Evolutionary conservation across 2,113 vertebrate species (phyloP), one percentile per base, ranked within the genome.

Genomic region (Mystacornis crossleyi): DNA sequence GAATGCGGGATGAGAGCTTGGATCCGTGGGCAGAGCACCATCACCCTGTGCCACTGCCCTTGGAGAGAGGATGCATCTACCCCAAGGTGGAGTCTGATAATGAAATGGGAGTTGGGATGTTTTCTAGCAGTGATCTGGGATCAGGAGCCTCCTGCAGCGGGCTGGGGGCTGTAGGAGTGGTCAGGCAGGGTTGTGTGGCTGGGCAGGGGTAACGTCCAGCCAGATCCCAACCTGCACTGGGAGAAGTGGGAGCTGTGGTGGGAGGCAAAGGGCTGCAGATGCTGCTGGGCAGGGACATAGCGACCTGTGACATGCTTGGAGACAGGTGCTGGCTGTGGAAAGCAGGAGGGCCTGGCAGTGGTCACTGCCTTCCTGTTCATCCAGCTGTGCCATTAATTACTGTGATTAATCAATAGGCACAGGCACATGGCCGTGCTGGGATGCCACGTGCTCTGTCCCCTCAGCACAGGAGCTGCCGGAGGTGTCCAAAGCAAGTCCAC

Each of bases 401-500:
- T 4, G 28, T 21, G 12, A 66, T 80, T 50, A 42, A 29, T n/a
- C 57, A 80, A 40, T 13, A 18, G 77, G 5, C 21, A 64, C 43
- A 58, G 74, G 64, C 43, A 16, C 80, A 11, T 28, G 26, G 58
- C 62, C 12, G 0, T 1, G n/a, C 20, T 9, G 47, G 54, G 60
- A 4, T 60, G 47, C 54, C 60, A 8, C 1, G 9, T 34, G 50
- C 45, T 14, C 0, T 9, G 42, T 45, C 45, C 26, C 43, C 43
- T 8, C 9, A 64, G 61, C 12, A 5, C 18, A 36, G 33, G 38
- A 77, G 33, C 62, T 51, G 33, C 54, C 72, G 28, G 62, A 77
- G 4, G 53, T 77, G 70, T 53, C 42, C 23, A 5, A 14, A 85
- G n/a, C 0, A 0, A 43, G 6, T 43, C 33, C 12, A 1, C 4